These are phyloP conservation scores for Natrix natrix DNA, from an alignment of 2,797 vertebrate genomes.

Conservation along the genomic window DNA sequence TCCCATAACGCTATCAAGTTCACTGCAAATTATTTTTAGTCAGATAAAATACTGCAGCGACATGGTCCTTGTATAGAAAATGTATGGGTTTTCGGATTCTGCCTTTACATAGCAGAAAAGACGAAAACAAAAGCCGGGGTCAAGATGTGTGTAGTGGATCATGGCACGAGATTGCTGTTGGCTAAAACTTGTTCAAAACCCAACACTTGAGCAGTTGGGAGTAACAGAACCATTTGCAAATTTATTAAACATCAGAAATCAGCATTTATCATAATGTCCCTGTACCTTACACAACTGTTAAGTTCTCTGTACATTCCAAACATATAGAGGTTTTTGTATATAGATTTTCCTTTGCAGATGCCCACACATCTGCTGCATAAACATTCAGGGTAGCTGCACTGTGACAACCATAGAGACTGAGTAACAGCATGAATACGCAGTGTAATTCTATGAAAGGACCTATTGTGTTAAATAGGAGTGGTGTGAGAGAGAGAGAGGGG, in stretches of 20 bases:
- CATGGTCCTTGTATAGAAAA: background rate
- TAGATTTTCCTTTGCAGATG: background rate
- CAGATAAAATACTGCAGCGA: background rate
- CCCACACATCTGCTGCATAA: background rate
- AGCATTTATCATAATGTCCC: background rate
- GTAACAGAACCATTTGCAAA: background rate
- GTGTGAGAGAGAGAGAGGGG: background rate
- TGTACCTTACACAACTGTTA: background rate
- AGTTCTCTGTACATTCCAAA: background rate
- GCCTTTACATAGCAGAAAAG: background rate
- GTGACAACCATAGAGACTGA: background rate
- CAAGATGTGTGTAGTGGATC: background rate
- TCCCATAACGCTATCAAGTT: background rate
- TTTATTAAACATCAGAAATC: background rate
- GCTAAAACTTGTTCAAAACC: background rate
- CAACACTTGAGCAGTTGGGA: background rate
- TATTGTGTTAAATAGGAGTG: background rate
- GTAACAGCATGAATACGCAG: background rate
- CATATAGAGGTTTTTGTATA: background rate
- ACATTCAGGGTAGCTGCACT: background rate
- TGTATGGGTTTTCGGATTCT: background rate
- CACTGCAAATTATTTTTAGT: background rate
- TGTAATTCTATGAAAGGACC: background rate
- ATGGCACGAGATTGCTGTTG: background rate
- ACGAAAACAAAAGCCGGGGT: background rate